Conservation (phyloP, 2,797 vertebrate species). For the Myotis daubentonii region DNA sequence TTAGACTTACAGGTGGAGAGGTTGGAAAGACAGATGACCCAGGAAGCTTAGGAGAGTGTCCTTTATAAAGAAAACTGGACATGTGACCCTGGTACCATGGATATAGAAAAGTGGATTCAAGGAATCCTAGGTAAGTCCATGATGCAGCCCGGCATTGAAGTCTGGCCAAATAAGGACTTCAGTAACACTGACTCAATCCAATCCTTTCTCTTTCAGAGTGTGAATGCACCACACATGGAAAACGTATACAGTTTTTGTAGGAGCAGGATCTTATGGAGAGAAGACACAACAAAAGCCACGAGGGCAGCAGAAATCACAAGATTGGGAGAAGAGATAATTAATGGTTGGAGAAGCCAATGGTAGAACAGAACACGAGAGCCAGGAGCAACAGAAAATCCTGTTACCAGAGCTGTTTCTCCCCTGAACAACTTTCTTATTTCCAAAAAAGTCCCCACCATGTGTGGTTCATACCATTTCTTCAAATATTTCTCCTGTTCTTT, state of each 20-base stretch:
- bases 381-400: not conserved
- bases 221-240: not conserved
- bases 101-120: not conserved
- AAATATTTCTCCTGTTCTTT: not conserved
- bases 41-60: not conserved
- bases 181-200: not conserved
- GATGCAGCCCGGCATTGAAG: not conserved
- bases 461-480: not conserved
- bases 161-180: not conserved
- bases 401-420: not conserved
- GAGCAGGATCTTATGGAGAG: not conserved
- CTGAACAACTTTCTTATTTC: not conserved
- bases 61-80: not conserved
- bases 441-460: not conserved
- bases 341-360: not conserved
- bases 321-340: not conserved
- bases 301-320: not conserved
- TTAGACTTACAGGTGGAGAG: not conserved
- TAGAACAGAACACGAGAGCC: no score
- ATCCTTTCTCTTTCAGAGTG: not conserved
- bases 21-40: not conserved
- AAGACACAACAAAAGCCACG: not conserved
- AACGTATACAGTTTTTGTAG: not conserved
- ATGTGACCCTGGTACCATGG: fast-evolving
- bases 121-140: not conserved